Conservation (phyloP, 2,888 invertebrate species). For the Agrilus biguttatus region DNA sequence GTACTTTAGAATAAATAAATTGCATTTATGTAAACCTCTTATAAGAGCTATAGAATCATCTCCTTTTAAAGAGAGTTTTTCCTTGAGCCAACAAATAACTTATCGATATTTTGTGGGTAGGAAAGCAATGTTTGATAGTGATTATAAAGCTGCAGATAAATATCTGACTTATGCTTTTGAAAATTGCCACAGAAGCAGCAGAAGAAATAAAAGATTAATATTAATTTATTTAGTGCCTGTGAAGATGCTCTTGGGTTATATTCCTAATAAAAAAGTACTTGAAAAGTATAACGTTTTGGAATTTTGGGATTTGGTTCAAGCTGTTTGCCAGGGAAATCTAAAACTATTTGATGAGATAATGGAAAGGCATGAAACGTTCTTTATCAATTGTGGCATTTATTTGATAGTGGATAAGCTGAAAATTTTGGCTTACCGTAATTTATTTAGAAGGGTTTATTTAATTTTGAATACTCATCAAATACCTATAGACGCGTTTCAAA, state of each 20-base stretch:
- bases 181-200: conserved; percentile 67
- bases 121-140: conserved; percentile 97
- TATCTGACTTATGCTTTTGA: conserved; percentile 86
- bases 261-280: conserved; percentile 72
- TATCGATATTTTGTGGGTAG: conserved; percentile 95
- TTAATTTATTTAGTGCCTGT: conserved; percentile 92
- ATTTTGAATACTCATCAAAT: conserved; percentile 73
- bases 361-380: conserved; percentile 77
- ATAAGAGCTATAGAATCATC: conserved; percentile 94
- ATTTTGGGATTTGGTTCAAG: conserved; percentile 77
- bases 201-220: conserved; percentile 81
- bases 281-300: conserved; percentile 82
- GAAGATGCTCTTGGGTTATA: conserved; percentile 90
- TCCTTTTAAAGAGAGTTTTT: conserved; percentile 76
- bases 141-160: conserved; percentile 86
- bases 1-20: conserved; percentile 65
- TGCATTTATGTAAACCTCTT: conserved; percentile 83
- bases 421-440: conserved; percentile 86
- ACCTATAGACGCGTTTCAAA: conserved; percentile 69
- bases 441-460: conserved; percentile 83
- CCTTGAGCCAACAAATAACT: conserved; percentile 86
- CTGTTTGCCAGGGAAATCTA: conserved; percentile 83
- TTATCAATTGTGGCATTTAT: conserved; percentile 94
- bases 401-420: conserved; percentile 92
- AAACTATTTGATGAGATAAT: conserved; percentile 70